Evolutionary conservation across 2,888 invertebrate genomes (phyloP).

Genomic region (Scaptomyza flava): DNA sequence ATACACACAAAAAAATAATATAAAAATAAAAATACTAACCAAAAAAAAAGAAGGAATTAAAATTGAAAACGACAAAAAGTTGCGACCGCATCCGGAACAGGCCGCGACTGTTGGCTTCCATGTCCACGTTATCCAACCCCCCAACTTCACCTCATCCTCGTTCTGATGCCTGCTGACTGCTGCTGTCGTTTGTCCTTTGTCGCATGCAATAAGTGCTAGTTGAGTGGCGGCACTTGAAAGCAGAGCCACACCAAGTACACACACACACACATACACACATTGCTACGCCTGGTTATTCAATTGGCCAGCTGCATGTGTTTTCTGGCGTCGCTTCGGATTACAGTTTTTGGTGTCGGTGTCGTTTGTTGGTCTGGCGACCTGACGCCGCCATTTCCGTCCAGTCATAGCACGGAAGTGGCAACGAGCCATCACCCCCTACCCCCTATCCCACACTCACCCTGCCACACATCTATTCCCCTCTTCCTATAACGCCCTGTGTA

Average conservation of each 20-base stretch:
- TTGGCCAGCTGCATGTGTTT: conserved; percentile 74
- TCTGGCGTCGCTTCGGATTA: conserved; percentile 75
- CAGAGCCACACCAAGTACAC: conserved; percentile 61
- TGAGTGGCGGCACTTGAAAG: conserved; percentile 79
- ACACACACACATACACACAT: conserved; percentile 22
- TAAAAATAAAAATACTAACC: conserved; percentile 8
- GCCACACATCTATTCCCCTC: neutral
- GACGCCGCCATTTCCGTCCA: conserved; percentile 81
- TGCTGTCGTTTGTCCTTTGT: conserved; percentile 69
- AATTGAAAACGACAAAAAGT: conserved; percentile 78
- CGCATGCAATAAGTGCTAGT: conserved; percentile 79
- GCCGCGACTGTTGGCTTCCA: conserved; percentile 43
- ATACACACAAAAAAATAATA: neutral
- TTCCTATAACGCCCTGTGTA: neutral
- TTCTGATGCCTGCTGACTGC: conserved; percentile 23
- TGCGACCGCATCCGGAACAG: conserved; percentile 77
- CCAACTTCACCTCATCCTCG: neutral
- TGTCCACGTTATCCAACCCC: conserved; percentile 1
- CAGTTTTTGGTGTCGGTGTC: conserved; percentile 77
- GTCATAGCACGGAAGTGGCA: conserved; percentile 76
- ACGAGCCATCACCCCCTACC: conserved; percentile 30
- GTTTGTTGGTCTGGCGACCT: conserved; percentile 72
- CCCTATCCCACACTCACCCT: neutral
- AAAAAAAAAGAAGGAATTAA: conserved; percentile 41
- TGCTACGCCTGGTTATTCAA: conserved; percentile 42